Conservation (phyloP, 53 echinoderm and acorn worm species). For the Echinarachnius parma region DNA sequence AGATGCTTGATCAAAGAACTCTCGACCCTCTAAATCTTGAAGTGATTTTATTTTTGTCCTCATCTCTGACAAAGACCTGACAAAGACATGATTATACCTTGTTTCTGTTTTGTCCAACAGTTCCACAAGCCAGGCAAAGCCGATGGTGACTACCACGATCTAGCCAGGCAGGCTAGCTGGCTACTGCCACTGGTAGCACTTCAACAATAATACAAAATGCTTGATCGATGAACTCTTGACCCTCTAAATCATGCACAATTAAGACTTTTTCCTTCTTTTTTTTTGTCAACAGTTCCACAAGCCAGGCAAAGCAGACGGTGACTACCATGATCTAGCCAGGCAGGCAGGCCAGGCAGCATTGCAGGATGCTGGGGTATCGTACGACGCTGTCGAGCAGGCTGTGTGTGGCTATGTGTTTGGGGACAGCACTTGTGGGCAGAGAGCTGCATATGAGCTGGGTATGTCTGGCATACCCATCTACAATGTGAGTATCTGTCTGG, state of each 20-base stretch:
- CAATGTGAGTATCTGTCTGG: constrained; percentile 70
- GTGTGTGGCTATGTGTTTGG: constrained; percentile 89
- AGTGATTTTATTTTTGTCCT: too few relatives aligned
- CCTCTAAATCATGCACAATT: too few relatives aligned
- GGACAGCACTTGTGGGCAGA: constrained; percentile 89
- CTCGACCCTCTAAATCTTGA: too few relatives aligned
- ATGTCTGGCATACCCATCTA: constrained; percentile 94
- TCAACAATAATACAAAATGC: too few relatives aligned
- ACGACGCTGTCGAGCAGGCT: constrained; percentile 71
- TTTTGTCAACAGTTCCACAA: constrained; percentile 99
- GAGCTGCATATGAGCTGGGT: constrained; percentile 82
- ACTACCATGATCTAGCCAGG: constrained; percentile 84
- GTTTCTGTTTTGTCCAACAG: too few relatives aligned
- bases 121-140: constrained; percentile 92
- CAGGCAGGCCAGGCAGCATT: constrained; percentile 77
- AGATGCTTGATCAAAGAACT: too few relatives aligned
- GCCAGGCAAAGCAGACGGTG: constrained; percentile 80
- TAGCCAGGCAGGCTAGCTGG: constrained; percentile 83
- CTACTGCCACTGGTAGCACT: too few relatives aligned
- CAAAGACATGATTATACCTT: too few relatives aligned
- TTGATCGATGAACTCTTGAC: too few relatives aligned
- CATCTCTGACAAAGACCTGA: too few relatives aligned
- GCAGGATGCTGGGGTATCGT: constrained; percentile 79
- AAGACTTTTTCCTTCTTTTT: too few relatives aligned
- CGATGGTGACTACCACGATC: constrained; percentile 81